phyloP scores from a whole-genome alignment of 2,113 vertebrate species.

The Cygnus atratus region DNA sequence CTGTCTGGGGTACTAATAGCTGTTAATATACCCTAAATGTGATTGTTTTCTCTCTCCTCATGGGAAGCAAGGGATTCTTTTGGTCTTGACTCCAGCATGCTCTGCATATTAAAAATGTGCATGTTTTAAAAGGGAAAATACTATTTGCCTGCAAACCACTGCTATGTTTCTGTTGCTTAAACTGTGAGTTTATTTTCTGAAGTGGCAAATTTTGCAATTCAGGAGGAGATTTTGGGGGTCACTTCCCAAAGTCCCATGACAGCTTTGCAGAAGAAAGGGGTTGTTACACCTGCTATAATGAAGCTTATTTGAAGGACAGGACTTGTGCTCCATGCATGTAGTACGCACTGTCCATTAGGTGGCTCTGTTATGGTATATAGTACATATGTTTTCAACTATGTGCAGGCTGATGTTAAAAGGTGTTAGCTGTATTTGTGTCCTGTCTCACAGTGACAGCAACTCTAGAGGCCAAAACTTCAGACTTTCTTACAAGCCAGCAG shows the following conservation, averaged over 20 bases:
- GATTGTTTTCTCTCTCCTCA: background rate
- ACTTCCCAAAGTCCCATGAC: background rate
- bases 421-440: background rate
- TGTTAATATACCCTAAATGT: background rate
- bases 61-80: background rate
- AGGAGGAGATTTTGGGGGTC: background rate
- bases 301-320: background rate
- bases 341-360: background rate
- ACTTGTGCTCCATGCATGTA: accelerated
- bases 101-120: accelerated
- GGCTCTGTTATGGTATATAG: background rate
- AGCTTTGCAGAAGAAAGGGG: background rate
- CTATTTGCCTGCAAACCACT: background rate
- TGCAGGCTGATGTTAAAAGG: background rate
- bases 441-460: background rate
- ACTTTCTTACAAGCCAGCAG: background rate
- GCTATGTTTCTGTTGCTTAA: background rate
- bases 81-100: background rate
- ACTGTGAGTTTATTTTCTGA: background rate
- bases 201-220: background rate
- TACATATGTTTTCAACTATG: accelerated
- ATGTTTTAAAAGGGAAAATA: background rate
- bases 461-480: background rate
- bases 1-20: background rate
- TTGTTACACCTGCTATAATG: background rate